Conservation (phyloP, 2,888 invertebrate species). For the Athalia rosae region DNA sequence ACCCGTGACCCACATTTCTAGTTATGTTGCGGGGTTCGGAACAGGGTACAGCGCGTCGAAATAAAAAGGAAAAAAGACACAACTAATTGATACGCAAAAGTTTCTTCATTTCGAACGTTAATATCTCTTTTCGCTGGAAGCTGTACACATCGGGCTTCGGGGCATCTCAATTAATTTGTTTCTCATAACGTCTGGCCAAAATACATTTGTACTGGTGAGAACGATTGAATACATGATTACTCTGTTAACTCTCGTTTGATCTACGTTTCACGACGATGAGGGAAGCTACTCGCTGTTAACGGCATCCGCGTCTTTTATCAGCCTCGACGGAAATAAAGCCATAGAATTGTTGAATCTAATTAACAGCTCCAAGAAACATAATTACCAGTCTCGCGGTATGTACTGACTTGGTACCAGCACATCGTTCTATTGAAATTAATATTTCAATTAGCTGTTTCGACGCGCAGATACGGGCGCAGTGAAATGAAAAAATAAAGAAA, state of each 20-base stretch:
- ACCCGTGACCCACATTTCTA: conserved; percentile 27
- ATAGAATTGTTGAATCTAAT: conserved; percentile 6
- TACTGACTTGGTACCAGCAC: background rate
- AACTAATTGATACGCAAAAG: background rate
- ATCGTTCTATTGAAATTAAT: conserved; percentile 11
- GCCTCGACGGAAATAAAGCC: conserved; percentile 7
- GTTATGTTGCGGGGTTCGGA: background rate
- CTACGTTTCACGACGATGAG: conserved; percentile 17
- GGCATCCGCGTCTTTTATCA: conserved; percentile 18
- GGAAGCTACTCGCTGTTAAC: background rate
- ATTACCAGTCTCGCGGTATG: background rate
- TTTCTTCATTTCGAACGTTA: conserved; percentile 23
- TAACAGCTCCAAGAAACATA: conserved; percentile 6
- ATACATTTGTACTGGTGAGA: background rate
- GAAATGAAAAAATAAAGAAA: too few species aligned
- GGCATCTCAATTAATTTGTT: conserved; percentile 22
- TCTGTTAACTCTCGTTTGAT: conserved; percentile 33
- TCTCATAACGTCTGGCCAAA: background rate
- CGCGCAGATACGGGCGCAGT: too few species aligned
- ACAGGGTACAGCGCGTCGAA: background rate
- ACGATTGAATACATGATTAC: conserved; percentile 32
- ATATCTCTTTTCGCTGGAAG: background rate
- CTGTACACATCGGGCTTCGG: background rate
- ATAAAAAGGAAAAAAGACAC: background rate
- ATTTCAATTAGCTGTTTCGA: background rate